These are phyloP conservation scores for Brachionus asplanchnoidis DNA, from an alignment of 1,140 invertebrate species.

Conservation along the genomic window DNA sequence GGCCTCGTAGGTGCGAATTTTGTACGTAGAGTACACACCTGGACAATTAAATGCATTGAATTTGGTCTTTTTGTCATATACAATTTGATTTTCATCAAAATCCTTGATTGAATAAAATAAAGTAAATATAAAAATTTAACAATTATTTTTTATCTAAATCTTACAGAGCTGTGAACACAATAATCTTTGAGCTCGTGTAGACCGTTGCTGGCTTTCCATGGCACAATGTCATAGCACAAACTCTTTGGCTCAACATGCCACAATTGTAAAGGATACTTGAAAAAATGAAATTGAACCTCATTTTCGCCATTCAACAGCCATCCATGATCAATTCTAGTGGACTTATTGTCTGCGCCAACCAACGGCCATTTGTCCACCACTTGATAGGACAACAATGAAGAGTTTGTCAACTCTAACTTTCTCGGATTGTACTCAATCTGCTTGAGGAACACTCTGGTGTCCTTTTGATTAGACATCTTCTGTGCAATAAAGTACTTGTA, in stretches of 20 bases:
- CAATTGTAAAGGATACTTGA: conserved; percentile 13
- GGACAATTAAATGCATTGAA: conserved; percentile 16
- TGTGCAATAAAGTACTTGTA: conserved; percentile 40
- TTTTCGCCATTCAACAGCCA: conserved; percentile 28
- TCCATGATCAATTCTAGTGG: not conserved
- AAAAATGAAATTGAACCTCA: conserved; percentile 39
- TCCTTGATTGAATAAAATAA: not conserved
- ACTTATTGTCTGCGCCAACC: not conserved
- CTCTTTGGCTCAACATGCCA: not conserved
- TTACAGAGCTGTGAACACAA: not conserved
- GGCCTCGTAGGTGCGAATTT: conserved; percentile 2
- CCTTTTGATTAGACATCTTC: conserved; percentile 2
- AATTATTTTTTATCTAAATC: not conserved
- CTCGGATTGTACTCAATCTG: conserved; percentile 19
- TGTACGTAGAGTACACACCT: conserved; percentile 6
- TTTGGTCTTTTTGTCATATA: conserved; percentile 8
- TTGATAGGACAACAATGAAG: not conserved
- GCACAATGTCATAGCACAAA: conserved; percentile 13
- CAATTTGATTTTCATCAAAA: conserved; percentile 33
- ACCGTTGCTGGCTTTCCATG: conserved; percentile 30
- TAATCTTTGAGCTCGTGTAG: conserved; percentile 6
- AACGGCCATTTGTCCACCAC: conserved; percentile 24
- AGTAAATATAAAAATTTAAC: not conserved
- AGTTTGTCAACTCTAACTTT: not conserved
- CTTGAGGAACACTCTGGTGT: conserved; percentile 4